phyloP scores from a whole-genome alignment of 2,113 vertebrate genomes.

The Apodemus speciosus region DNA sequence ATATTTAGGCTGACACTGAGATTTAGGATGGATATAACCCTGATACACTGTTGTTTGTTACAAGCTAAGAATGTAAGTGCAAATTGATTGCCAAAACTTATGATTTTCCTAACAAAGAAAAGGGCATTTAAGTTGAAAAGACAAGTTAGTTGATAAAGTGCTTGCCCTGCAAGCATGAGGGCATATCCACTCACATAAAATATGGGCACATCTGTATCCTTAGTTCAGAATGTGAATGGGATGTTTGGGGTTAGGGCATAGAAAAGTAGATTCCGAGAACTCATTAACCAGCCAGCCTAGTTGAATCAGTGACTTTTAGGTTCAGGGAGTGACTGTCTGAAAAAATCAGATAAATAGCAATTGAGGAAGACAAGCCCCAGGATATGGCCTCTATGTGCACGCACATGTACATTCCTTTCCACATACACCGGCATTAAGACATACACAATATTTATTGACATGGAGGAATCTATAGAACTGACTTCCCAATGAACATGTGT shows the following conservation, averaged over 20 bases:
- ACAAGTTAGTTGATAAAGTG: not conserved
- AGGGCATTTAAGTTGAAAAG: not conserved
- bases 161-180: not conserved
- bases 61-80: not conserved
- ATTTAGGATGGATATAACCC: not conserved
- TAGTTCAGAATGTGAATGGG: not conserved
- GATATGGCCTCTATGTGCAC: not conserved
- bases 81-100: not conserved
- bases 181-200: not conserved
- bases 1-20: not conserved
- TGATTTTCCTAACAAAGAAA: not conserved
- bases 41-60: not conserved
- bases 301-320: not conserved
- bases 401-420: not conserved
- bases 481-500: rapidly evolving
- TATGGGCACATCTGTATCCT: not conserved
- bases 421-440: not conserved
- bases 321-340: not conserved
- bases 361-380: not conserved
- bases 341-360: not conserved
- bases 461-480: not conserved
- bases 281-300: not conserved
- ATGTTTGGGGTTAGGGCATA: not conserved
- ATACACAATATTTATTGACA: not conserved
- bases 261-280: not conserved